These are phyloP conservation scores for Alosa sapidissima DNA, from an alignment of 2,797 vertebrate species.

Conservation along the genomic window DNA sequence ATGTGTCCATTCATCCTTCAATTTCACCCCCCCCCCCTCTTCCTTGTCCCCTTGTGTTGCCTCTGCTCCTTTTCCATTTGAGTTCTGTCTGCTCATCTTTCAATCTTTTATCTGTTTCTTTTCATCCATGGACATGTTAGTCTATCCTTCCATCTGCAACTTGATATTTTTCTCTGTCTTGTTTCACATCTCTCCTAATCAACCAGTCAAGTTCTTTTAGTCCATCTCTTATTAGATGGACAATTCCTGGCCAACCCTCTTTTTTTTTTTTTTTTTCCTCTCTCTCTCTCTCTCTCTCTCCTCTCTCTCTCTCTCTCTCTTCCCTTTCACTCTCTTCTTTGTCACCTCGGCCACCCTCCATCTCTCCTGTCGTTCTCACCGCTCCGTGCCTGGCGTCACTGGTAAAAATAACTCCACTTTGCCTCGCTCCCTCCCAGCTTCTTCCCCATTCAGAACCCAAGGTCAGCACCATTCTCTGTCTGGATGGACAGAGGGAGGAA, in stretches of 20 bases:
- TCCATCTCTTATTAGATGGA: neutral
- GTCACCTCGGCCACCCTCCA: neutral
- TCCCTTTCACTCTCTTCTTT: neutral
- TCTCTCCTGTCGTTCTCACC: neutral
- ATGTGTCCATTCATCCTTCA: constrained; percentile 41
- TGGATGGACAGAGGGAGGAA: neutral
- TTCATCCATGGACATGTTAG: neutral
- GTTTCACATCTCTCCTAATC: neutral
- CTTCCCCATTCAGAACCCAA: constrained; percentile 30
- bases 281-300: neutral
- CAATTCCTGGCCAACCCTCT: too few species aligned
- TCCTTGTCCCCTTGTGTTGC: neutral
- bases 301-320: neutral
- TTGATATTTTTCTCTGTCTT: neutral
- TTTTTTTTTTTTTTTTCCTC: too few species aligned
- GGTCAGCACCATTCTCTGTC: constrained; percentile 7
- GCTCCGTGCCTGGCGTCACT: neutral
- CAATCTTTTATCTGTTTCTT: neutral
- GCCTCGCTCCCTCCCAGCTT: neutral
- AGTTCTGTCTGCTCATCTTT: neutral
- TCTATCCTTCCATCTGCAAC: neutral
- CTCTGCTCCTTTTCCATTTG: neutral
- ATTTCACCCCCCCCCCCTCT: neutral
- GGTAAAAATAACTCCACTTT: neutral
- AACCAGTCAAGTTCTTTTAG: neutral